phyloP scores from a whole-genome alignment of 2,888 invertebrate genomes.

The Drosophila rellima region DNA sequence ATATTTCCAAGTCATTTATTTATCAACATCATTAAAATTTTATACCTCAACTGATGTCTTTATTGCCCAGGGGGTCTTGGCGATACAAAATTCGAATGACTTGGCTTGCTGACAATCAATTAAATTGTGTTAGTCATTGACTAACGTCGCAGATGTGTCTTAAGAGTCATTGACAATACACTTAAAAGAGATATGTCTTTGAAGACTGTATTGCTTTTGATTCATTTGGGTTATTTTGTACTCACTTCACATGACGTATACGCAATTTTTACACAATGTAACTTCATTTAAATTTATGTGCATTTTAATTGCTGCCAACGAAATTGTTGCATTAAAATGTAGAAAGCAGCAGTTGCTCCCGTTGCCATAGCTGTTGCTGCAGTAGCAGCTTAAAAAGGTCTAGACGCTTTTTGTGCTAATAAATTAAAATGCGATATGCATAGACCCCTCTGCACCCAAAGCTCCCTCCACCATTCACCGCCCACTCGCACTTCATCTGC shows the following conservation, averaged over 20 bases:
- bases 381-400: constrained; percentile 77
- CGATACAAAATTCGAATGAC: neutral
- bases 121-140: neutral
- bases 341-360: constrained; percentile 39
- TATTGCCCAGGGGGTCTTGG: neutral
- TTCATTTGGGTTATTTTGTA: neutral
- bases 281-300: constrained; percentile 73
- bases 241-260: constrained; percentile 36
- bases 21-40: constrained; percentile 77
- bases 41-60: constrained; percentile 47
- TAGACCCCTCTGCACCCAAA: constrained; percentile 55
- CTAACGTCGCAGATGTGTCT: constrained; percentile 11
- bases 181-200: neutral
- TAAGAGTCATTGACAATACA: constrained; percentile 8
- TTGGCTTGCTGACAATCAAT: neutral
- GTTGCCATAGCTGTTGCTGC: constrained; percentile 41
- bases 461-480: constrained; percentile 6
- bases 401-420: constrained; percentile 81
- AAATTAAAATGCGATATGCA: constrained; percentile 82
- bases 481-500: constrained; percentile 50
- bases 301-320: constrained; percentile 75
- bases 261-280: constrained; percentile 45
- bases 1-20: constrained; percentile 81
- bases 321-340: constrained; percentile 72
- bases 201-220: constrained; percentile 3